phyloP scores from a whole-genome alignment of 2,888 invertebrate species.

The Bedellia somnulentella region DNA sequence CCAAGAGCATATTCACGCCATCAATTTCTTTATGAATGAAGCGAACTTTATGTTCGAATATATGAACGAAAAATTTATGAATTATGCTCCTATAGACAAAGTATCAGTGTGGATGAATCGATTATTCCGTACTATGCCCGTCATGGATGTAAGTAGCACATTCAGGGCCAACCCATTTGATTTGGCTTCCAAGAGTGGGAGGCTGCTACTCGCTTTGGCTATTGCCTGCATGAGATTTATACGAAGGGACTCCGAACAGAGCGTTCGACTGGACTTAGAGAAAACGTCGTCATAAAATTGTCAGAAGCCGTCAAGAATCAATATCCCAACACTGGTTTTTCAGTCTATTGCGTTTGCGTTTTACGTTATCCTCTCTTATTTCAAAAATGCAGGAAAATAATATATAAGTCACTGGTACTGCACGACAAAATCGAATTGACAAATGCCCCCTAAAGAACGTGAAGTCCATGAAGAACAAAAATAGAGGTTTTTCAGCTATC shows the following conservation, averaged over 20 bases:
- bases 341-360: no score
- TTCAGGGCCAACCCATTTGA: constrained; percentile 16
- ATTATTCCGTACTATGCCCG: constrained; percentile 25
- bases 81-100: constrained; percentile 12
- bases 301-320: no score
- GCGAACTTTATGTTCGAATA: no score
- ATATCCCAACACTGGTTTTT: no score
- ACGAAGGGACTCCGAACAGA: no score
- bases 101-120: constrained; percentile 16
- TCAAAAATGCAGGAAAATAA: constrained; percentile 4
- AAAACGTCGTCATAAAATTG: no score
- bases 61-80: no score
- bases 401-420: constrained; percentile 2
- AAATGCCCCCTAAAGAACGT: constrained; percentile 3
- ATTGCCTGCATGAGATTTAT: constrained; percentile 15
- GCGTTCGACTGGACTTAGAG: no score
- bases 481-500: constrained; percentile 8
- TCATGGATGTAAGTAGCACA: constrained; percentile 18
- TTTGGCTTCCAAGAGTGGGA: constrained; percentile 17
- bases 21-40: no score
- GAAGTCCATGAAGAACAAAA: constrained; percentile 1
- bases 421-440: no score
- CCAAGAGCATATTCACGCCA: no score
- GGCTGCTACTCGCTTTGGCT: constrained; percentile 14
- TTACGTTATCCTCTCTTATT: no score